phyloP scores from a whole-genome alignment of 2,113 vertebrate species.

The Isurus oxyrinchus region DNA sequence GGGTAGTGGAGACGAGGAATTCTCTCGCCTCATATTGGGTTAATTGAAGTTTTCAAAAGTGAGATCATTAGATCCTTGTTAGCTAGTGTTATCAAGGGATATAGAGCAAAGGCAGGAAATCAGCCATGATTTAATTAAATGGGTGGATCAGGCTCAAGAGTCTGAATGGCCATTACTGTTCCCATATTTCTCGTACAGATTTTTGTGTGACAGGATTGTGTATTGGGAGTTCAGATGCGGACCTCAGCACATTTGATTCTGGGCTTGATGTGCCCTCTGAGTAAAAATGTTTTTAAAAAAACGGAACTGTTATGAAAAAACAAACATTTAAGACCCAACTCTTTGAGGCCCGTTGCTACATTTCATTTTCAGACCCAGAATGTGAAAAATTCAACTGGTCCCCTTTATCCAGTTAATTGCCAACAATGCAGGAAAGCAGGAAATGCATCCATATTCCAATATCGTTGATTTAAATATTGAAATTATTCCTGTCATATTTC shows the following conservation, averaged over 20 bases:
- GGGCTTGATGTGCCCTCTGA: neutral
- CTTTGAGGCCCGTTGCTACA: neutral
- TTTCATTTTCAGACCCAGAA: neutral
- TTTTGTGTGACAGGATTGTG: neutral
- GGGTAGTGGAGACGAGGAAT: neutral
- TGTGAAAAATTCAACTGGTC: neutral
- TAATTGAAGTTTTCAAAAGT: neutral
- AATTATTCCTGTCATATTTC: neutral
- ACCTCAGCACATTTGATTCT: neutral
- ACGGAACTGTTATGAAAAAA: neutral
- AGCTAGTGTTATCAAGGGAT: neutral
- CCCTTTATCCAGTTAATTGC: neutral
- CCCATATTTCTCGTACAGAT: neutral
- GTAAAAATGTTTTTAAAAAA: neutral
- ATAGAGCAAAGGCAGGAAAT: neutral
- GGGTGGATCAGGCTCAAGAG: neutral
- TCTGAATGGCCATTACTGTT: neutral
- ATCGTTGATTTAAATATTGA: neutral
- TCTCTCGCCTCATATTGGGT: neutral
- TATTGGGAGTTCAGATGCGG: neutral
- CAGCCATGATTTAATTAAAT: neutral
- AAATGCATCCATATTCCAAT: neutral
- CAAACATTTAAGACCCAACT: neutral
- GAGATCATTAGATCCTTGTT: neutral
- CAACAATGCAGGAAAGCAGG: neutral